A percentile compares a stretch with the other conserved stretches of the same genome.
Evolutionary conservation across 2,888 invertebrate genomes (phyloP).

Genomic region (Plagodis dolabraria): DNA sequence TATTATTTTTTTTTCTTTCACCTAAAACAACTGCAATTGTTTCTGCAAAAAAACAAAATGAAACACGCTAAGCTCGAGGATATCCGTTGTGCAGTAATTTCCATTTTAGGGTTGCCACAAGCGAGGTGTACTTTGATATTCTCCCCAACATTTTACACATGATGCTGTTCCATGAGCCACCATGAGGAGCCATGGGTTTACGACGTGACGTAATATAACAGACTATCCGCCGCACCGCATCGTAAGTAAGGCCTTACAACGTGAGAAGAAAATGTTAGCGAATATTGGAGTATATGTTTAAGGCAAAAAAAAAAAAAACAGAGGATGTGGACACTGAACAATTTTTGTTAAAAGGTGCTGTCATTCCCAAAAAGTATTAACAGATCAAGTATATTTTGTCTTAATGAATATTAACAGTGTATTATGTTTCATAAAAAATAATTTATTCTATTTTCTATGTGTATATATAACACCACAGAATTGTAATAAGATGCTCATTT

Average conservation of each 20-base stretch:
- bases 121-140: slow-evolving; percentile 18
- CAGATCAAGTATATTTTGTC: too few relatives aligned
- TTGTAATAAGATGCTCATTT: too few relatives aligned
- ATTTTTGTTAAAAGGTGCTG: too few relatives aligned
- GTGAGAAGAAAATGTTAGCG: slow-evolving; percentile 16
- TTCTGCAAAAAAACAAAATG: slow-evolving; percentile 1
- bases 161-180: slow-evolving; percentile 2
- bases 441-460: too few relatives aligned
- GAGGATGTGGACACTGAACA: too few relatives aligned
- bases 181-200: slow-evolving; percentile 21
- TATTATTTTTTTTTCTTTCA: background rate
- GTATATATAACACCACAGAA: too few relatives aligned
- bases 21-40: background rate
- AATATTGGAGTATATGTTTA: background rate
- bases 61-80: slow-evolving; percentile 9
- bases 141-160: slow-evolving; percentile 22
- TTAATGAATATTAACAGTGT: too few relatives aligned
- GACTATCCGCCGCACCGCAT: slow-evolving; percentile 8
- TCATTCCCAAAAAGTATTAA: too few relatives aligned
- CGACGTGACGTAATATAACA: slow-evolving; percentile 19
- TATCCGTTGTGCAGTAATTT: slow-evolving; percentile 12
- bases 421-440: too few relatives aligned
- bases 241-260: slow-evolving; percentile 15
- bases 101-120: slow-evolving; percentile 18
- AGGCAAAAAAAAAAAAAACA: background rate